Percentiles rank a stretch among this genome's conserved stretches.
phyloP scores from a whole-genome alignment of 1,140 invertebrate genomes.

The Neuroterus valhalla region DNA sequence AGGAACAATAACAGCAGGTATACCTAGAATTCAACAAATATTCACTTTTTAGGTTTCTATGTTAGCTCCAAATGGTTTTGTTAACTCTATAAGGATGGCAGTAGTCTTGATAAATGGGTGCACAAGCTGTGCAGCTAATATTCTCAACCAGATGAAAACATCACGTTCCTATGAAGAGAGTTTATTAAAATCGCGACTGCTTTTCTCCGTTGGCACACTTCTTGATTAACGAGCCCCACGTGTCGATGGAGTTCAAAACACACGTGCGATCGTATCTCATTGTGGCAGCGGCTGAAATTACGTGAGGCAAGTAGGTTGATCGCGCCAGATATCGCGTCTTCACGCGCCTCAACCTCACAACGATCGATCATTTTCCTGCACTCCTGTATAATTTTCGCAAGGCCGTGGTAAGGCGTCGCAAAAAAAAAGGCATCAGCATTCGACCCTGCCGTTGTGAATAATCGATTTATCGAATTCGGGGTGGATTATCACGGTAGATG shows the following conservation, averaged over 20 bases:
- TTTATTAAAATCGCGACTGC: neutral
- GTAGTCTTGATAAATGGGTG: neutral
- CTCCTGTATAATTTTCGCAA: slow-evolving; percentile 19
- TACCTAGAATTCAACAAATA: slow-evolving; percentile 74
- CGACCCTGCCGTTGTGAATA: no score
- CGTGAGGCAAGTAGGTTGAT: no score
- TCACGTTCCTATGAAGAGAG: neutral
- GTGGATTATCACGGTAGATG: no score
- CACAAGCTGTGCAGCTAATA: slow-evolving; percentile 12
- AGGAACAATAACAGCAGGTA: slow-evolving; percentile 90
- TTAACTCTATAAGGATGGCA: neutral
- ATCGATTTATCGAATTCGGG: no score
- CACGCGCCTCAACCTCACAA: no score
- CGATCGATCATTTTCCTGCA: slow-evolving; percentile 40
- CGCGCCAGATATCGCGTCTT: no score
- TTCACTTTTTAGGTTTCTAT: neutral
- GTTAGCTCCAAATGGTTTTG: neutral
- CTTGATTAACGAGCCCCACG: slow-evolving; percentile 6
- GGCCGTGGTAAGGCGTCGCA: no score
- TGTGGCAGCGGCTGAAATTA: no score
- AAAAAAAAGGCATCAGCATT: no score
- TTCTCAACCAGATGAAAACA: slow-evolving; percentile 5
- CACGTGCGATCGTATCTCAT: neutral
- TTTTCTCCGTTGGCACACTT: neutral
- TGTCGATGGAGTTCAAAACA: slow-evolving; percentile 6